Base-by-base conservation (phyloP, 2,888 invertebrate species). In the Bugula neritina region DNA sequence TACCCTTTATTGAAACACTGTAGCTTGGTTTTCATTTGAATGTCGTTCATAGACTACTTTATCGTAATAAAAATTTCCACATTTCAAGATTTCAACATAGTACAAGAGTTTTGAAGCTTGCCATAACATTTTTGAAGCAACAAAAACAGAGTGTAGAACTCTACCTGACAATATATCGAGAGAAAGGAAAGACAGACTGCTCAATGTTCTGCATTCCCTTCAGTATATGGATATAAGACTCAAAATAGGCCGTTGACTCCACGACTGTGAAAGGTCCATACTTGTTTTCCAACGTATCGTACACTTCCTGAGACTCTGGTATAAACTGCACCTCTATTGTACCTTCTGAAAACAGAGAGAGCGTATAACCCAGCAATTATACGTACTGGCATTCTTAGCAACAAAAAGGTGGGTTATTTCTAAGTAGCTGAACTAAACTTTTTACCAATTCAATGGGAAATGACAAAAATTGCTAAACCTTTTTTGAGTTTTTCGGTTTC, bases 221-320 rank as follows among this genome's bases (percentile, higher is more conserved):
- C 72, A 92, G 84, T 0, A 92, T 90, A 78, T 90, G 89, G 74
- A 89, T 87, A 80, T 92, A 93, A 0, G 92, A 91, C 79, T 92
- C 92, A 80, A 92, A 92, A 81, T 90, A 93, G 0, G 90, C 89
- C 71, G 89, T 89, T 71, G 91, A 90, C 81, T 92, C 92, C 1
- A 91, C 87, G 90, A 92, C 90, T 0, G 88, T 73, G 73, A 77
- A 80, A 31, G 63, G 63, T 31, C 25, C 63, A 17, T 29, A 21
- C 29, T 34, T 21, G 34, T 63, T 63, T 27, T 13, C 25, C 5
- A 63, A 31, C 29, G 13, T 3, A 31, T 34, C 31, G 27, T 29
- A 63, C 21, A 13, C 63, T 17, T 3, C 31, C 63, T 63, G 63
- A 3, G 63, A 63, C 13, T 63, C 63, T 3, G 63, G 63, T 3